A percentile compares a stretch with the other conserved stretches of the same genome.
phyloP scores from a whole-genome alignment of 2,797 vertebrate genomes.

The Dendrocincla fuliginosa region DNA sequence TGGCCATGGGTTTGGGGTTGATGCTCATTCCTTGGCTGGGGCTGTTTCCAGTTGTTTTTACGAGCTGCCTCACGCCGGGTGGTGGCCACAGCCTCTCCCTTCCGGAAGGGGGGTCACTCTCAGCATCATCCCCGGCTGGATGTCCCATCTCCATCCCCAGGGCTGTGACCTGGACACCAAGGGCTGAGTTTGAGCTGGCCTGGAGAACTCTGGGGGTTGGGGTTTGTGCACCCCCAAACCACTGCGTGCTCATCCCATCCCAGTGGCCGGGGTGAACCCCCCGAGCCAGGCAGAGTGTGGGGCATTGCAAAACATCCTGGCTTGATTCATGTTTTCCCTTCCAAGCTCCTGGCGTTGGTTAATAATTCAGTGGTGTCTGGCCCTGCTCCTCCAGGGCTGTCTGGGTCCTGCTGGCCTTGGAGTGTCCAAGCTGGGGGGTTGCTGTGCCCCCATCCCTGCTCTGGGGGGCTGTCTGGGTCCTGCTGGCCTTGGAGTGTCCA shows the following conservation, averaged over 20 bases:
- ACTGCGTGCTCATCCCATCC: accelerated
- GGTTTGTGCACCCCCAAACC: neutral
- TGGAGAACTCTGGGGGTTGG: accelerated
- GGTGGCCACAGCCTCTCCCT: neutral
- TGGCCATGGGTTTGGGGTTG: neutral
- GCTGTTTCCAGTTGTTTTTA: conserved; percentile 26
- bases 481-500: no score
- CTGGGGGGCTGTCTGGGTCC: no score
- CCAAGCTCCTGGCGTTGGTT: neutral
- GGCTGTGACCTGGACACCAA: accelerated
- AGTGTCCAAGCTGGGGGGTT: accelerated
- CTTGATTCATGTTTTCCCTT: neutral
- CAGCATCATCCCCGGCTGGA: accelerated
- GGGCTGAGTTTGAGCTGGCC: neutral
- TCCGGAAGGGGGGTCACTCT: neutral
- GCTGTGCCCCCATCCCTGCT: neutral
- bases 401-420: neutral
- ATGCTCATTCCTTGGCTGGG: neutral
- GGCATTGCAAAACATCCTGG: conserved; percentile 22
- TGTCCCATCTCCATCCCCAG: neutral
- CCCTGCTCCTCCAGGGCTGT: neutral
- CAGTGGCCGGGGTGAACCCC: accelerated
- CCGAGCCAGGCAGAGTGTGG: neutral
- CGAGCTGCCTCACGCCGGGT: neutral
- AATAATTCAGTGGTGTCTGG: neutral